Evolutionary conservation across 1,140 invertebrate genomes (phyloP).

Genomic region (Caenorhabditis elegans): DNA sequence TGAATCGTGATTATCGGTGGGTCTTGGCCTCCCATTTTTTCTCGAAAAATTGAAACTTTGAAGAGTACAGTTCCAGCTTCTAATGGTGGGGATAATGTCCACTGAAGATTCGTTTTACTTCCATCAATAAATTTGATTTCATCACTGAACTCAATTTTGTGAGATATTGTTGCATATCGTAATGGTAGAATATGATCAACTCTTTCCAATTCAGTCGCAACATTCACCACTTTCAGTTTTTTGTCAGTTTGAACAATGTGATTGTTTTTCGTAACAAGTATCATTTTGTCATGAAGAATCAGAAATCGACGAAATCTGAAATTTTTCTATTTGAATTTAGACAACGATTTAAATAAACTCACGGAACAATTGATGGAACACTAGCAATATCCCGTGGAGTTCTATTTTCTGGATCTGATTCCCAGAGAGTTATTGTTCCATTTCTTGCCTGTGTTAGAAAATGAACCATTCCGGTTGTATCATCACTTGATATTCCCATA

Average conservation of each 20-base stretch:
- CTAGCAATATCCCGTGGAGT: conserved; percentile 26
- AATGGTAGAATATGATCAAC: conserved; percentile 44
- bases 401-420: conserved; percentile 41
- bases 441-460: conserved; percentile 50
- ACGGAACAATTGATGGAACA: conserved; percentile 45
- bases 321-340: background rate
- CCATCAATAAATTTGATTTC: conserved; percentile 21
- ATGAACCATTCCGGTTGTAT: conserved; percentile 44
- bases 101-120: conserved; percentile 2
- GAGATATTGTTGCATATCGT: background rate
- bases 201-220: conserved; percentile 53
- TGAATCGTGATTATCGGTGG: conserved; percentile 47
- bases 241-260: conserved; percentile 58
- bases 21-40: conserved; percentile 57
- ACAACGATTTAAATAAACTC: background rate
- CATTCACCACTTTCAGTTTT: conserved; percentile 51
- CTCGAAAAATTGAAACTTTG: conserved; percentile 57
- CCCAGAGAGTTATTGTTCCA: conserved; percentile 50
- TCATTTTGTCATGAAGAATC: conserved; percentile 52
- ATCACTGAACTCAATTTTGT: conserved; percentile 21
- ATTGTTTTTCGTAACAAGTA: conserved; percentile 59
- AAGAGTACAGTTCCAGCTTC: conserved; percentile 9
- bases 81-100: background rate
- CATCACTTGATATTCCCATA: conserved; percentile 59
- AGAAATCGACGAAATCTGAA: conserved; percentile 58